Conservation (phyloP, 2,888 invertebrate genomes). For the Idaea aversata region DNA sequence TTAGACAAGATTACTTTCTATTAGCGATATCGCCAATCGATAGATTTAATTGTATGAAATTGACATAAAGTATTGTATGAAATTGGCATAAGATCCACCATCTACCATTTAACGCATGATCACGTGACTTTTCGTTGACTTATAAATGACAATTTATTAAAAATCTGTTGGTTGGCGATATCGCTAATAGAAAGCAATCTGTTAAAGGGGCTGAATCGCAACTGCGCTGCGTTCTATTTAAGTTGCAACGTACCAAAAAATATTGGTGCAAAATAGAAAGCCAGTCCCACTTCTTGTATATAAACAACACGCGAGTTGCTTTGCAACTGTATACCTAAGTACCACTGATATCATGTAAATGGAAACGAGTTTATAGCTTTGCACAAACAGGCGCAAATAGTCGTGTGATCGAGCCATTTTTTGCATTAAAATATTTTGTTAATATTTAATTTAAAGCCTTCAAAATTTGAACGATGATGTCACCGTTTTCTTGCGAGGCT, state of each 20-base stretch:
- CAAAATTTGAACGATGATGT: no score
- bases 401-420: background rate
- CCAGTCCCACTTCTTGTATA: constrained; percentile 35
- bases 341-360: constrained; percentile 35
- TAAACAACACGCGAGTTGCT: constrained; percentile 28
- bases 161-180: background rate
- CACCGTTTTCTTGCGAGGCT: no score
- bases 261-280: constrained; percentile 39
- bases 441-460: no score
- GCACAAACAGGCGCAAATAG: background rate
- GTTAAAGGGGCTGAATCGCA: constrained; percentile 8
- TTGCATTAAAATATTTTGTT: background rate
- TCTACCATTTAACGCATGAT: no score
- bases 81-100: no score
- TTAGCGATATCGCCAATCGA: no score
- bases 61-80: no score
- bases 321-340: constrained; percentile 20
- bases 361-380: constrained; percentile 27
- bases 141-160: background rate
- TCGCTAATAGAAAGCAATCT: background rate
- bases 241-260: constrained; percentile 18
- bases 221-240: constrained; percentile 19
- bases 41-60: no score
- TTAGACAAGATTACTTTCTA: no score
- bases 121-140: no score